Base-by-base conservation (phyloP, 2,888 invertebrate species). In the Conchocele bisecta region DNA sequence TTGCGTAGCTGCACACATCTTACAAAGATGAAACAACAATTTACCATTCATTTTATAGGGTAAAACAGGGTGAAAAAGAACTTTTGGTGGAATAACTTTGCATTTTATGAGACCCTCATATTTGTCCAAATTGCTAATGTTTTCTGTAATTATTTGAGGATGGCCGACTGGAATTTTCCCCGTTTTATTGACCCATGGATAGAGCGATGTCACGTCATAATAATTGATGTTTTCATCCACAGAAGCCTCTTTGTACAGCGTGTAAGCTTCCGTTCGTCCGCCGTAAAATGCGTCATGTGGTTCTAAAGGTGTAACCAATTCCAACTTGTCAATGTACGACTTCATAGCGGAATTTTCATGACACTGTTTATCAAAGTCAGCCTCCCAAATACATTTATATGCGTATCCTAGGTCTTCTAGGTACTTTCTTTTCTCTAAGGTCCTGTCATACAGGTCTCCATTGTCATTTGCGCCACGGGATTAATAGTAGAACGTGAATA, bases 271-370 rank as follows among this genome's bases (percentile, higher is more conserved):
- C 0, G 81, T 82, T 0, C 85, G 20, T 0, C 86, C 87, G 2
- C 86, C 84, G 66, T 60, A 84, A 53, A 88, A 85, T 15, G 83
- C 79, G 58, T 85, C 82, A 28, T 82, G 54, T 11, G 83, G 82
- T 17, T 79, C 41, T 15, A 85, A 24, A 7, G 68, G 67, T 1
- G 64, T 61, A 28, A 29, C 24, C 3, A 80, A 11, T 24, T 29
- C 28, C 13, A 37, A n/a, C 20, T 35, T 17, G 17, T 79, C 51
- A 9, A 65, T 24, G 13, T 37, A 83, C 7, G 31, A 1, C 35
- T 64, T 61, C 48, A 85, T 20, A 11, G 59, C 46, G 0, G n/a
- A 29, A 50, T 76, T 37, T 1, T 48, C 28, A 37, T 81, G 73
- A 13, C 78, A 24, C 48, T 73, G n/a, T 9, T 46, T 4, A 1